Conservation (phyloP, 2,888 invertebrate genomes). For the Napeogenes sylphis region DNA sequence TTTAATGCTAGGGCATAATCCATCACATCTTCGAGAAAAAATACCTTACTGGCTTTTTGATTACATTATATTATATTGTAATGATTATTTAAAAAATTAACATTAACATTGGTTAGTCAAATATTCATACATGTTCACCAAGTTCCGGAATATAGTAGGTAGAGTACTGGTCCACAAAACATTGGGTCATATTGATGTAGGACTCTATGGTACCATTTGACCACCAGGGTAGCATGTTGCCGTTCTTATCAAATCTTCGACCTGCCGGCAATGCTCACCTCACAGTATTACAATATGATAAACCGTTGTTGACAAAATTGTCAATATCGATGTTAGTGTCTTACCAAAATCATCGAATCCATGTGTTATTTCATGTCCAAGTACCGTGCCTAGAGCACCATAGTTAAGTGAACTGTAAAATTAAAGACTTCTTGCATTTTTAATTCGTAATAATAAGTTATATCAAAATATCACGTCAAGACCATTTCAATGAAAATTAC, state of each 20-base stretch:
- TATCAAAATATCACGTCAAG: no score
- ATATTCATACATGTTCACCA: slow-evolving; percentile 75
- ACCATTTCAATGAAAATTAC: no score
- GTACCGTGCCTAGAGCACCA: slow-evolving; percentile 86
- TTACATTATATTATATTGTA: no score
- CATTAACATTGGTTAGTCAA: no score
- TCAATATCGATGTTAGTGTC: slow-evolving; percentile 10
- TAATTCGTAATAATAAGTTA: no score
- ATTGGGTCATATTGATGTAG: slow-evolving; percentile 86
- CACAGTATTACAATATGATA: background rate
- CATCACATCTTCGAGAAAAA: no score
- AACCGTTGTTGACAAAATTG: background rate
- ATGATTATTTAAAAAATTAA: no score
- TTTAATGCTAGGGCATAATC: no score
- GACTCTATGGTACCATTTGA: slow-evolving; percentile 84
- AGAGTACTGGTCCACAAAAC: slow-evolving; percentile 91
- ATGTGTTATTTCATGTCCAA: slow-evolving; percentile 86
- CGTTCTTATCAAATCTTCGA: slow-evolving; percentile 89
- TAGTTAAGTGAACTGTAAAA: slow-evolving; percentile 85
- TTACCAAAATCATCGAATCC: slow-evolving; percentile 77
- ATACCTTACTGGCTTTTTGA: no score
- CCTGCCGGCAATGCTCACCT: slow-evolving; percentile 64
- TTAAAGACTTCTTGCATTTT: no score
- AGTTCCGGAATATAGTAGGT: slow-evolving; percentile 81
- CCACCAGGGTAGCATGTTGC: slow-evolving; percentile 95